Conservation (phyloP, 2,888 invertebrate genomes). For the Leucophenga montana region DNA sequence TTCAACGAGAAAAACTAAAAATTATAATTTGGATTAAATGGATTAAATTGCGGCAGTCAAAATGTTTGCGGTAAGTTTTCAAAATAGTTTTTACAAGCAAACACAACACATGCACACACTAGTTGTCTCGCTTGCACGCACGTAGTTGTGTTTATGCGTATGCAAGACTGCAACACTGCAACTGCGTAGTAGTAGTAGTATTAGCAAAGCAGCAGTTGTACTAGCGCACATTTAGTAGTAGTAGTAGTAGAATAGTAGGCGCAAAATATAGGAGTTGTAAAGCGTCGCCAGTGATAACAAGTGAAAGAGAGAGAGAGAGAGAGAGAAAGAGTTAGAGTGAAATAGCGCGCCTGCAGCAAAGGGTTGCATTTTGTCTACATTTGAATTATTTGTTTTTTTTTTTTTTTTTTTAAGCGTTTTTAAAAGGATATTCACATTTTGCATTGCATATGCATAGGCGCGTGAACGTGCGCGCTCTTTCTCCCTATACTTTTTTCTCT, state of each 20-base stretch:
- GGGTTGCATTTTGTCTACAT: slow-evolving; percentile 12
- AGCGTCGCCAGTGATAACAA: background rate
- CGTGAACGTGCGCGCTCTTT: slow-evolving; percentile 18
- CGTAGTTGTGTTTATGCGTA: background rate
- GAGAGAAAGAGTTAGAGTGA: slow-evolving; percentile 47
- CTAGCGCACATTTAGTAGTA: no score
- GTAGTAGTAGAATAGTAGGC: no score
- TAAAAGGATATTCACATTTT: slow-evolving; percentile 44
- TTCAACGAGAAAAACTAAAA: no score
- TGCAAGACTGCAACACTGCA: background rate
- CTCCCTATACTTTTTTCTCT: slow-evolving; percentile 2
- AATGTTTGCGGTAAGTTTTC: slow-evolving; percentile 15
- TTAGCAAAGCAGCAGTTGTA: background rate
- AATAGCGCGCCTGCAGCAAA: no score
- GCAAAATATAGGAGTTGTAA: slow-evolving; percentile 10
- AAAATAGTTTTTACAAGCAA: no score
- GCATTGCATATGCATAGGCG: slow-evolving; percentile 39
- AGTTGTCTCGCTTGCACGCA: background rate
- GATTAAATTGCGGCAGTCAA: background rate
- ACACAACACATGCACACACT: background rate
- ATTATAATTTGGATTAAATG: no score
- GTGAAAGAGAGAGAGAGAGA: background rate
- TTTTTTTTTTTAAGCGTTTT: slow-evolving; percentile 8
- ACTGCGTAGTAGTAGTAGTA: slow-evolving; percentile 16
- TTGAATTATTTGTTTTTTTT: background rate